Evolutionary conservation across 2,797 vertebrate species (phyloP), one percentile per base, ranked within the genome.

Genomic region (Chanos chanos): DNA sequence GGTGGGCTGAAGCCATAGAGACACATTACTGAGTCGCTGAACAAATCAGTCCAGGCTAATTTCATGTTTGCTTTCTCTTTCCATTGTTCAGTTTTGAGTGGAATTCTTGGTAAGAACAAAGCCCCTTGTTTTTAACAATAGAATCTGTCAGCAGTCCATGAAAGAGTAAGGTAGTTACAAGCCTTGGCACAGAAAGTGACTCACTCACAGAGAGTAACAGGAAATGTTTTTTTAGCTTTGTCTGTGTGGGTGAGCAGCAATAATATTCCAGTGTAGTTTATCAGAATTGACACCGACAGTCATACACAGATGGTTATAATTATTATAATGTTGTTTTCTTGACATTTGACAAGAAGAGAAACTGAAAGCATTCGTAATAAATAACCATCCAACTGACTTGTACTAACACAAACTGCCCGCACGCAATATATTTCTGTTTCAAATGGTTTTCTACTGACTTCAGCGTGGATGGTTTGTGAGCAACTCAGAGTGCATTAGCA

Each of bases 391-490:
- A 40, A 30, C 58, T 66, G 39, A 49, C 49, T 61, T 21, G 5
- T 56, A 19, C 63, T 21, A 43, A 4, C 43, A 8, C 43, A 12
- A 43, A 4, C 66, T n/a, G 56, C 66, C 34, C 57, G 55, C 34
- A 18, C 37, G 9, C 3, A 36, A 55, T 43, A 68, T 55, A 61
- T 54, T 60, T 41, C 44, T 49, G 54, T 54, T 49, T 50, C 61
- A 48, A 31, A 36, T 56, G 45, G 57, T 44, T 56, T 10, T 33
- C 12, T 28, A 25, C 36, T 31, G 30, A 61, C 44, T 50, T 61
- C 51, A 68, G 55, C 66, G 62, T 27, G 51, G 68, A 68, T 52
- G 52, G 58, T 45, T 55, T 58, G 62, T 61, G 58, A 36, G 62
- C 56, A 61, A 48, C 36, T 37, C 39, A 61, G 45, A 33, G 16